phyloP scores from a whole-genome alignment of 1,140 invertebrate species.

The Heliothis subflexa region DNA sequence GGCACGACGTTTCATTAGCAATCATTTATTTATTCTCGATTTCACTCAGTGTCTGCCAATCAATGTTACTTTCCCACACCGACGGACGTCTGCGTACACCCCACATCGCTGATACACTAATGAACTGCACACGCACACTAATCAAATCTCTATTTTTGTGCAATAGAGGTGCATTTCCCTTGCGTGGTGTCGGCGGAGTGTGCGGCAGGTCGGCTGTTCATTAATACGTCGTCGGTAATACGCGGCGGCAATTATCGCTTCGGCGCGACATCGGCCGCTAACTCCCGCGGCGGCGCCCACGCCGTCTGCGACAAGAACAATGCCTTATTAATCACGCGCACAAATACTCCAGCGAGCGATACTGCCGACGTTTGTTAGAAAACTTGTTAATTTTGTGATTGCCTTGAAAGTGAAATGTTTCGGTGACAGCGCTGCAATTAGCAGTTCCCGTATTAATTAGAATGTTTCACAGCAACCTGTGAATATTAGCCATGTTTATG shows the following conservation, averaged over 20 bases:
- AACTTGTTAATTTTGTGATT: conserved; percentile 38
- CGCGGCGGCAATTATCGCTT: conserved; percentile 63
- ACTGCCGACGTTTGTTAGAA: not conserved
- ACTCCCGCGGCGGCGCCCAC: conserved; percentile 64
- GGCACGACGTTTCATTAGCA: conserved; percentile 18
- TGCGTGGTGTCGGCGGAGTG: not conserved
- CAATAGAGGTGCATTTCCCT: conserved; percentile 25
- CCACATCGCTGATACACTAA: conserved; percentile 17
- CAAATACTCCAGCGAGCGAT: conserved; percentile 11
- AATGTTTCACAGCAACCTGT: conserved; percentile 20
- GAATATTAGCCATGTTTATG: conserved; percentile 16
- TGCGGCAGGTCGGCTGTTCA: conserved; percentile 49
- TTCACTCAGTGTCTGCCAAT: conserved; percentile 40
- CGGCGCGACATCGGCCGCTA: conserved; percentile 59
- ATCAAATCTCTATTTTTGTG: conserved; percentile 18
- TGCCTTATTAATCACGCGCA: conserved; percentile 29
- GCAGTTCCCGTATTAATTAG: conserved; percentile 20
- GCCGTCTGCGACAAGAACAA: conserved; percentile 25
- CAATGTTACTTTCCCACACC: conserved; percentile 39
- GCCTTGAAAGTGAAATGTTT: conserved; percentile 35
- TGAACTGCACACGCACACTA: conserved; percentile 9
- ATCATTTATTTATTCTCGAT: conserved; percentile 44
- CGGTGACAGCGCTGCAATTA: not conserved
- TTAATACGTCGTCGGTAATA: conserved; percentile 68
- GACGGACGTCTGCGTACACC: conserved; percentile 5